A percentile compares a stretch with the other conserved stretches of the same genome.
Evolutionary conservation across 1,140 invertebrate genomes (phyloP).

Genomic region (Drosophila pseudoananassae): DNA sequence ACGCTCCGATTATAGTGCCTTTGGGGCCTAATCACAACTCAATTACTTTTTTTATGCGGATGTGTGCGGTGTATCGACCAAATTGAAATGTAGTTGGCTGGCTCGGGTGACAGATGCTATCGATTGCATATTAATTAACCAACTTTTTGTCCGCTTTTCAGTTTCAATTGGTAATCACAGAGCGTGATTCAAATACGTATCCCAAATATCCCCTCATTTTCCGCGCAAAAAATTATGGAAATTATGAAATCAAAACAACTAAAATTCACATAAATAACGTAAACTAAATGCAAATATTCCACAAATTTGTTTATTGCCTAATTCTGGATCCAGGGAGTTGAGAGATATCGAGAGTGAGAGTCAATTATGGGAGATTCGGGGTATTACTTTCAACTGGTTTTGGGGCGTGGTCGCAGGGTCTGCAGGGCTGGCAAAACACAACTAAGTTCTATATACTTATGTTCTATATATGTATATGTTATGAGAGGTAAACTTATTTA

Average conservation of each 20-base stretch:
- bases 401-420: conserved; percentile 43
- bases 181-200: conserved; percentile 19
- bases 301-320: conserved; percentile 70
- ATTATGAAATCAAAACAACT: conserved; percentile 56
- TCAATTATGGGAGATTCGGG: conserved; percentile 34
- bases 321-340: conserved; percentile 38
- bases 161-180: conserved; percentile 45
- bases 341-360: conserved; percentile 28
- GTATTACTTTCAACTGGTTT: conserved; percentile 61
- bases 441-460: conserved; percentile 56
- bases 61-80: background rate
- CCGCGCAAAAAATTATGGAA: conserved; percentile 55
- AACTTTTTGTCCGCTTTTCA: conserved; percentile 60
- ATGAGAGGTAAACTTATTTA: conserved; percentile 28
- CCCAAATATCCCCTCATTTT: conserved; percentile 3
- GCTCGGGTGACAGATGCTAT: conserved; percentile 52
- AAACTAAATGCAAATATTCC: conserved; percentile 71
- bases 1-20: conserved; percentile 8
- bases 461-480: conserved; percentile 15
- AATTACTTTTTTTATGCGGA: conserved; percentile 27
- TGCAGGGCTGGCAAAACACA: conserved; percentile 68
- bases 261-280: conserved; percentile 68
- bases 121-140: conserved; percentile 74
- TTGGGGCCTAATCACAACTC: conserved; percentile 38
- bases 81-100: conserved; percentile 44